Base-by-base conservation (phyloP, 2,888 invertebrate genomes). In the Monoplex corrugatus region DNA sequence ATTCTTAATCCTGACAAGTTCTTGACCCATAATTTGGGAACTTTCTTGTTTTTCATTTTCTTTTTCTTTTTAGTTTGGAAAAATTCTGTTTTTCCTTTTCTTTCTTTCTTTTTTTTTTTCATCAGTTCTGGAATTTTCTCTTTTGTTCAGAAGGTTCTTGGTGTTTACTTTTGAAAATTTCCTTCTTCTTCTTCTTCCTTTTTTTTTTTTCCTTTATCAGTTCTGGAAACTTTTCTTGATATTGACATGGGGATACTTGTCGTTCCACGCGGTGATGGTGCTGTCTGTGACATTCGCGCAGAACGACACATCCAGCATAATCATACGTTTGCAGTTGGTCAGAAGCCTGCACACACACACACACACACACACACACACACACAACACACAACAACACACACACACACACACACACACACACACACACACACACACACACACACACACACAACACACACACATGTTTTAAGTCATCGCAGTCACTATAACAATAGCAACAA, bases 251-350 rank as follows among this genome's bases (percentile, higher is more conserved):
- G 97, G 97, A 92, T 97, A 98, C 88, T 96, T 96, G 87, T 96
- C 95, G 3, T 97, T 96, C 97, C 97, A 97, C 92, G 97, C 96
- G 10, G 96, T 93, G 40, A 97, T 97, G 96, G 97, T 92, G 89
- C 97, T 96, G 93, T 97, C 97, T 93, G 97, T 97, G 87, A 98
- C 97, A 92, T 97, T 97, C 94, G 98, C 98, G 96, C 98, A 98
- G 96, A 98, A 98, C 94, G 98, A 98, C 89, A 99, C 97, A 95
- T 99, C 98, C 91, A 99, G 96, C 92, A 98, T 96, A 92, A 97
- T 97, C 44, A 99, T 96, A 87, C 98, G 97, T 35, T 96, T 97
- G 94, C 98, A 97, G 90, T 97, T 97, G 13, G 97, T 96, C 92
- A 98, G 96, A 91, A 98, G 97, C 90, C 97, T 97, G 96, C 35